Percentiles rank a stretch among this genome's conserved stretches.
phyloP scores from a whole-genome alignment of 2,113 vertebrate species.

The Lota lota region DNA sequence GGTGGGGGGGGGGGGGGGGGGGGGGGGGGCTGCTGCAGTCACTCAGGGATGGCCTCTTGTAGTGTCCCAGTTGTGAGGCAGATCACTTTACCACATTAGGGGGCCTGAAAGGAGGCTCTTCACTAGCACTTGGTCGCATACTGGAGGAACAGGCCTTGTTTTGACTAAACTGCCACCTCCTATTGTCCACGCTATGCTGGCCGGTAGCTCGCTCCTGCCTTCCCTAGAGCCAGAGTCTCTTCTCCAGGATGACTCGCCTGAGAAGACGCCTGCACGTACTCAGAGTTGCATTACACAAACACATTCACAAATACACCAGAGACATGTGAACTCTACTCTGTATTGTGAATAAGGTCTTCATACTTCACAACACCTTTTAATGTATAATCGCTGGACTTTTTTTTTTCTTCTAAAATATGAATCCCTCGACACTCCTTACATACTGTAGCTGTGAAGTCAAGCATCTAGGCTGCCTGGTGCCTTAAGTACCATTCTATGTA shows the following conservation, averaged over 20 bases:
- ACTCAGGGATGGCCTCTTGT: constrained; percentile 73
- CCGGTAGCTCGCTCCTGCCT: constrained; percentile 50
- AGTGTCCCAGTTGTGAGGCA: constrained; percentile 75
- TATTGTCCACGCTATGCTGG: constrained; percentile 65
- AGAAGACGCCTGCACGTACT: not conserved
- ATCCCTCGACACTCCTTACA: no score
- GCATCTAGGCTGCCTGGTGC: no score
- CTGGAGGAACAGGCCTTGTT: constrained; percentile 72
- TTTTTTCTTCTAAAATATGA: no score
- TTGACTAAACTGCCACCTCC: constrained; percentile 78
- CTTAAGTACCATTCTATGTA: no score
- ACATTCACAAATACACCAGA: not conserved
- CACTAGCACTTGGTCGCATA: constrained; percentile 67
- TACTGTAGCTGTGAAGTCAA: no score
- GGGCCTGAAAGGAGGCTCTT: constrained; percentile 77
- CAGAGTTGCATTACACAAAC: constrained; percentile 22
- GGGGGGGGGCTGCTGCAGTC: constrained; percentile 61
- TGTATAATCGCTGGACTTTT: no score
- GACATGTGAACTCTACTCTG: not conserved
- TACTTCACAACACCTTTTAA: no score
- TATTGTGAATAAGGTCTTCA: no score
- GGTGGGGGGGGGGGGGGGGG: constrained; percentile 15
- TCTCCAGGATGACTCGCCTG: not conserved
- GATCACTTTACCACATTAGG: constrained; percentile 78
- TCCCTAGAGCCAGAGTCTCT: constrained; percentile 9